Evolutionary conservation across 2,113 vertebrate genomes (phyloP), one percentile per base, ranked within the genome.

Genomic region (Silurus meridionalis): DNA sequence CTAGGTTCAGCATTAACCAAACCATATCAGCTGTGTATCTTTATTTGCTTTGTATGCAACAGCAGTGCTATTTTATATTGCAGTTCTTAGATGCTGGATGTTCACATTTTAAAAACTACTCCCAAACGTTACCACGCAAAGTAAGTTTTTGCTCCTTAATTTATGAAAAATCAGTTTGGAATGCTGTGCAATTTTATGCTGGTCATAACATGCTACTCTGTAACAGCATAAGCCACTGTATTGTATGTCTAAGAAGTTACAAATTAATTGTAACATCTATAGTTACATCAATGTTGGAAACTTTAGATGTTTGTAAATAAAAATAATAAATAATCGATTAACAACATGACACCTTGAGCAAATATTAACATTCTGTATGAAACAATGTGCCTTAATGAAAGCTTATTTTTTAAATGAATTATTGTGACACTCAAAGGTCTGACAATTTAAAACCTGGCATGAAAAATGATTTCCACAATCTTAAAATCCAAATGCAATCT

Each of bases 1-100:
- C 28, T 74, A 87, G 67, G 60, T 86, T 80, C 77, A 90, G 80
- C 83, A 86, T 72, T 72, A 48, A 84, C 75, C 90, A 90, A 94
- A 90, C 81, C 79, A 58, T 87, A 78, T 89, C 0, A 60, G 61
- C 85, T 90, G 71, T 91, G 63, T 64, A 64, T n/a, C 23, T 64
- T 15, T 37, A 69, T 69, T 69, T 69, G 13, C 25, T 69, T 5
- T 37, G 28, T 37, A 21, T 64, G 63, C 21, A 64, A 64, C 21
- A 64, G 63, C 8, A 64, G 63, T 64, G 61, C 23, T 8, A 64
- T n/a, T 64, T 69, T 28, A 69, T 37, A 67, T 37, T 15, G 66
- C 66, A 37, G 66, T 67, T 37, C n/a, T 67, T 5, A 28, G 64
- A 67, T 71, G 37, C 28, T 3, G 67, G 67, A 71, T 10, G 46